Percentiles rank a stretch among this genome's conserved stretches.
Evolutionary conservation across 2,888 invertebrate genomes (phyloP).

Genomic region (Galeopsomyia nigrocyanea): DNA sequence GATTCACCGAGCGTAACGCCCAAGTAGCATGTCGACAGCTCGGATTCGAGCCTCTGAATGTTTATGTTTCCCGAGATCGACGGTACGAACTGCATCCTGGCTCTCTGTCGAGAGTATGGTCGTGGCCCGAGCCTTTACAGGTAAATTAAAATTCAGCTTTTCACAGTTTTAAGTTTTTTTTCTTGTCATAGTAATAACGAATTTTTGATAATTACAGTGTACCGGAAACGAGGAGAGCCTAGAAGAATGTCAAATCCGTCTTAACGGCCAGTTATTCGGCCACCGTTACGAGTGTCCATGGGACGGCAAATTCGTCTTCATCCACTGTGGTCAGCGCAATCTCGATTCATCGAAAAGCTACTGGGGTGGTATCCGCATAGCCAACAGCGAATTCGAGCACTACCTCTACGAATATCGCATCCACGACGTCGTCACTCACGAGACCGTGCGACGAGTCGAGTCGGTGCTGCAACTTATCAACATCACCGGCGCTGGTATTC

Average conservation of each 20-base stretch:
- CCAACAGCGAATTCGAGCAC: constrained; percentile 91
- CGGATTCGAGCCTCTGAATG: constrained; percentile 89
- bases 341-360: constrained; percentile 78
- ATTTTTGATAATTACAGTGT: constrained; percentile 69
- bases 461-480: constrained; percentile 86
- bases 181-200: neutral
- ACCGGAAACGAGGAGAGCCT: constrained; percentile 81
- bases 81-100: constrained; percentile 92
- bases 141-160: constrained; percentile 46
- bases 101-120: constrained; percentile 88
- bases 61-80: constrained; percentile 87
- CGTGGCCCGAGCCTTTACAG: constrained; percentile 94
- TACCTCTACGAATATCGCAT: constrained; percentile 84
- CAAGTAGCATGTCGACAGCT: constrained; percentile 96
- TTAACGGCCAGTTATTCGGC: constrained; percentile 91
- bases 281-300: constrained; percentile 89
- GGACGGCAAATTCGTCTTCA: constrained; percentile 93
- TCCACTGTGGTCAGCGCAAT: constrained; percentile 87
- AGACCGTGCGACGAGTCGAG: constrained; percentile 77
- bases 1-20: constrained; percentile 96
- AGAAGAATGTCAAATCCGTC: constrained; percentile 87
- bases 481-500: constrained; percentile 92
- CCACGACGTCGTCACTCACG: constrained; percentile 86
- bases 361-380: constrained; percentile 97
- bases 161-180: constrained; percentile 3